Base-by-base conservation (phyloP, 2,888 invertebrate genomes). In the Cryptus viduatorius region DNA sequence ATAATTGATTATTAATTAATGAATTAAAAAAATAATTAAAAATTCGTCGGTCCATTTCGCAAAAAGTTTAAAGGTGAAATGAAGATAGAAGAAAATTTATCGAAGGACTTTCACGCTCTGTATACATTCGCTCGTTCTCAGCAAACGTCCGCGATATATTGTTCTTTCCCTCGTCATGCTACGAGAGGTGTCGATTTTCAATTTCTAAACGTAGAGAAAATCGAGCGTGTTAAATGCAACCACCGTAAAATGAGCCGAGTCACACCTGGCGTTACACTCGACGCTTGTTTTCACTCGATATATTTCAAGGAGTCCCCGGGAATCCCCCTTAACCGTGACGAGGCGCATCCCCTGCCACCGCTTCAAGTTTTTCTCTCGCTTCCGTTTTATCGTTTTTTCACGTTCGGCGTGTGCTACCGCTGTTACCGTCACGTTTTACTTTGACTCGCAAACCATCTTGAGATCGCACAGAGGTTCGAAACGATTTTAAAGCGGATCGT, bases 261-360 rank as follows among this genome's bases (percentile, higher is more conserved):
- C 31, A 7, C 75, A 76, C 75, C 75, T 65, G 76, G 65, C 67
- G 24, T 42, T 53, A 53, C 19, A 24, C 19, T 56, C 56, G 56
- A 12, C n/a, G 53, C 67, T 19, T 37, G 37, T 50, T 48, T 24
- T 53, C 64, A 31, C 14, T 14, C 64, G 24, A 12, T 56, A 53
- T 59, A 46, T 68, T 68, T 68, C 77, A 68, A 78, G 31, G 50
- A 69, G 50, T 29, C 12, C 24, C 24, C 4, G 46, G 44, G 46
- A 16, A 46, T 29, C 42, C 50, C n/a, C 53, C 53, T 67, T 77
- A 44, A 56, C 29, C 24, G 7, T 76, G n/a, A 53, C 44, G 56
- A 77, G 67, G 12, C 67, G 4, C 44, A 37, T 67, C 31, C 37
- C 37, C 50, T 59, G 31, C 42, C 46, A 44, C 50, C 64, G 31